phyloP scores from a whole-genome alignment of 2,888 invertebrate species.

The Branchipolynoe longqiensis region DNA sequence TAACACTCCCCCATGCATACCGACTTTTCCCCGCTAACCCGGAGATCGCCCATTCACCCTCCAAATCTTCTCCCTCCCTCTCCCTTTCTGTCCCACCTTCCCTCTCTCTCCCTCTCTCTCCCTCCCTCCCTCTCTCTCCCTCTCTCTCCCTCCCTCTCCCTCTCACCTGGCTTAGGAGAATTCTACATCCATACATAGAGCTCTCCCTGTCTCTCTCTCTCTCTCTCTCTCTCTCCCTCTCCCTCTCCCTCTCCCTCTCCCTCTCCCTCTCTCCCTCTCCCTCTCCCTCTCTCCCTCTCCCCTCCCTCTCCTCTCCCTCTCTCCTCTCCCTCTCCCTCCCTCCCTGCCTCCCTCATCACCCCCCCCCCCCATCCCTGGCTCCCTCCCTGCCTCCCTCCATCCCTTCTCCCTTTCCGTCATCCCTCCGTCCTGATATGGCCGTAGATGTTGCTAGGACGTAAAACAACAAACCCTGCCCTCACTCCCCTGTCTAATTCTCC shows the following conservation, averaged over 20 bases:
- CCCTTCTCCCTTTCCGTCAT: background rate
- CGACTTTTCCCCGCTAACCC: too few relatives aligned
- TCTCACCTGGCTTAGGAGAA: background rate
- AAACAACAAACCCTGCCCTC: background rate
- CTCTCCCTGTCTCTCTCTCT: background rate
- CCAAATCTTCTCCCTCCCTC: background rate
- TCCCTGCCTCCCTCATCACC: background rate
- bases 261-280: slow-evolving; percentile 1
- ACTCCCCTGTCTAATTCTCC: too few relatives aligned
- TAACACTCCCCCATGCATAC: too few relatives aligned
- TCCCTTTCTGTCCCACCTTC: background rate
- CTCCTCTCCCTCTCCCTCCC: background rate
- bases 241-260: background rate
- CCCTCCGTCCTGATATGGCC: background rate
- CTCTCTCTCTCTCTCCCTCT: slow-evolving; percentile 12
- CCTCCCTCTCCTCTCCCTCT: slow-evolving; percentile 16
- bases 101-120: background rate
- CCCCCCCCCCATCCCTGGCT: background rate
- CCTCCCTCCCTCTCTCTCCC: background rate
- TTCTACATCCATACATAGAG: background rate
- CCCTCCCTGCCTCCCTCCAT: background rate
- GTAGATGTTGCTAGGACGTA: background rate
- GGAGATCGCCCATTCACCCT: background rate
- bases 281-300: slow-evolving; percentile 7
- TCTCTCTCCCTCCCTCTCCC: background rate